Base-by-base conservation (phyloP, 2,113 vertebrate species). In the Notarius quadriscutis region DNA sequence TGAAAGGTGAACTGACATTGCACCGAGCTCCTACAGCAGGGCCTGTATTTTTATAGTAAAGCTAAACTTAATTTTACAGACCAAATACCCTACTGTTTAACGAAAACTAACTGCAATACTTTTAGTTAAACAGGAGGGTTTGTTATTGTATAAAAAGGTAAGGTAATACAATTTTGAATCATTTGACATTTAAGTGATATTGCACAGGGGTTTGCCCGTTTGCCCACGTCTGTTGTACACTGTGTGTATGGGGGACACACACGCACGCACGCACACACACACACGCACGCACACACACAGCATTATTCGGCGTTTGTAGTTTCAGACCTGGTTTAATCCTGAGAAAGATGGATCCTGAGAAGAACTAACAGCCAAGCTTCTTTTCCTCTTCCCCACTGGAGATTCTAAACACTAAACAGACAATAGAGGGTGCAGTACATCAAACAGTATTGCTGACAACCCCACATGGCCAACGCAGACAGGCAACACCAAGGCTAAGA, bases 241-340 rank as follows among this genome's bases (percentile, higher is more conserved):
- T 20, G 10, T 75, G 17, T 48, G 0, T 71, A 15, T 30, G 30
- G 30, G 30, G 30, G 30, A 71, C 17, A 71, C 34, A 67, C n/a
- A 67, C 51, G 3, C 51, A 53, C 53, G 2, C 4, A 27, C 22
- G 8, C 22, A 6, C 14, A 6, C n/a, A 12, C n/a, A 77, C n/a
- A n/a, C 6, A 92, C 92, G 93, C 14, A 91, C 18, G 18, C 20
- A 41, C 41, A 48, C n/a, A 20, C 11, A 20, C 1, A 41, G 94
- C 94, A 96, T 96, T 97, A 99, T 97, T 96, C 98, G 96, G 97
- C 96, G 95, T 95, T 97, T 89, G 91, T 87, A 87, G 91, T 89
- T 96, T 98, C 98, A 99, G 98, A 99, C 98, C 98, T 99, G 98
- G 97, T 99, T 99, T 99, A 99, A 99, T 99, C 98, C 98, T 99